Percentiles rank a stretch among this genome's conserved stretches.
phyloP scores from a whole-genome alignment of 2,797 vertebrate species.

The Propithecus perrieri region DNA sequence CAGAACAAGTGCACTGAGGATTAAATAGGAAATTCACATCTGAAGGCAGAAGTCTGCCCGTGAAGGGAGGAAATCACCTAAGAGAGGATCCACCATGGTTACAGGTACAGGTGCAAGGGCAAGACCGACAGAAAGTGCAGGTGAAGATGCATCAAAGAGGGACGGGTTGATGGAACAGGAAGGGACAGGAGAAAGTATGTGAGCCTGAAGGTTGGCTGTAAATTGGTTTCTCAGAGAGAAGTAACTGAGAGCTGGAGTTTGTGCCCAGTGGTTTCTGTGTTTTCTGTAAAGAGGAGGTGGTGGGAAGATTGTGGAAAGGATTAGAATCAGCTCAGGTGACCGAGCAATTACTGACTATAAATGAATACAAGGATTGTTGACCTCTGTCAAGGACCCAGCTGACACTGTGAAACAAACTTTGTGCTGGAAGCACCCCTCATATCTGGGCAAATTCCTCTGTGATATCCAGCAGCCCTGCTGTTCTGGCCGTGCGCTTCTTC shows the following conservation, averaged over 20 bases:
- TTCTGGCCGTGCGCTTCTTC: accelerated
- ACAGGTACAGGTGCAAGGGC: too few relatives aligned
- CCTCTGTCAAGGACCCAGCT: too few relatives aligned
- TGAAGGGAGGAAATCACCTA: background rate
- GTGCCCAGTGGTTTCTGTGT: background rate
- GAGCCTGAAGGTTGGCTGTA: background rate
- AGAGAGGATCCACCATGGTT: accelerated
- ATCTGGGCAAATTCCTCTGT: background rate
- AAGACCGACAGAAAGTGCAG: background rate
- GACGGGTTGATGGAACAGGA: background rate
- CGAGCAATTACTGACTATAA: background rate
- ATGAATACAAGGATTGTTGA: background rate
- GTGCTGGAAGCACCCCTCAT: background rate
- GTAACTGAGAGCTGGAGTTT: background rate
- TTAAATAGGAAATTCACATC: constrained; percentile 16
- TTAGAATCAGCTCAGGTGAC: background rate
- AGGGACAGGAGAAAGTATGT: background rate
- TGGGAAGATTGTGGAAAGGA: background rate
- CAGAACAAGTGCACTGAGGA: background rate
- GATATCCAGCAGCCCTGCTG: background rate
- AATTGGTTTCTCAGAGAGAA: background rate
- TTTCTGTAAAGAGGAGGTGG: background rate
- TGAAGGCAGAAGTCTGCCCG: background rate
- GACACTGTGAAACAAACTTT: background rate
- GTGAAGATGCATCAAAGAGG: accelerated